These are phyloP conservation scores for Siderastrea siderea DNA, from an alignment of 92 coral and sea anemone species.

Conservation along the genomic window DNA sequence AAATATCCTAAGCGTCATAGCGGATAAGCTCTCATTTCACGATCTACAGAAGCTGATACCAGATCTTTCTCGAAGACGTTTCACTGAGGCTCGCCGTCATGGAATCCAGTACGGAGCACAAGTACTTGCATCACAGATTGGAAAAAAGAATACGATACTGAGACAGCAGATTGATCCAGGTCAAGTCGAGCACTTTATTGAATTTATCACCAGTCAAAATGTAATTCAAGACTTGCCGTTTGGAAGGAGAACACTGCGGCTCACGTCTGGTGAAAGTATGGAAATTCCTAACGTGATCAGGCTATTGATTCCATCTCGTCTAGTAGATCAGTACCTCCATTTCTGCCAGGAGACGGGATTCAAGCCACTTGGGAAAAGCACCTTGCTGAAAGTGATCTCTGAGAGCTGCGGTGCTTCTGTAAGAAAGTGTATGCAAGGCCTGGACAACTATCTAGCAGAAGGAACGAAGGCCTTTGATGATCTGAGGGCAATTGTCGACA, in stretches of 20 bases:
- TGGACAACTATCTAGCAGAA: no score
- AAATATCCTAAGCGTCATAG: constrained; percentile 44
- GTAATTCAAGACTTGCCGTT: constrained; percentile 57
- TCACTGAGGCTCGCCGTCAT: constrained; percentile 39
- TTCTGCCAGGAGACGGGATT: constrained; percentile 46
- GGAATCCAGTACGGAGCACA: constrained; percentile 46
- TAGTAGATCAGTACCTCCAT: constrained; percentile 52
- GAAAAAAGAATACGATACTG: background rate
- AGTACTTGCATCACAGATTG: constrained; percentile 10
- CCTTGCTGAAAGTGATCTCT: constrained; percentile 41
- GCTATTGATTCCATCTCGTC: constrained; percentile 58
- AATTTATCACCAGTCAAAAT: constrained; percentile 49
- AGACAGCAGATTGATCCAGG: constrained; percentile 45
- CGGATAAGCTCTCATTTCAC: constrained; percentile 42
- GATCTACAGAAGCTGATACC: constrained; percentile 52
- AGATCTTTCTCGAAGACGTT: constrained; percentile 47
- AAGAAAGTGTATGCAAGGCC: no score
- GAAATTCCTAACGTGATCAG: constrained; percentile 51
- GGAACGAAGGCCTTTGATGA: no score
- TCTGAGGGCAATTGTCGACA: no score
- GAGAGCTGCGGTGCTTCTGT: constrained; percentile 49
- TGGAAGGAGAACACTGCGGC: constrained; percentile 39
- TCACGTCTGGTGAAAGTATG: constrained; percentile 46
- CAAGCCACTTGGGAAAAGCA: background rate
- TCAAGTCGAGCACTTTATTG: constrained; percentile 59